These are phyloP conservation scores for Hypena proboscidalis DNA, from an alignment of 2,888 invertebrate species.

Conservation along the genomic window DNA sequence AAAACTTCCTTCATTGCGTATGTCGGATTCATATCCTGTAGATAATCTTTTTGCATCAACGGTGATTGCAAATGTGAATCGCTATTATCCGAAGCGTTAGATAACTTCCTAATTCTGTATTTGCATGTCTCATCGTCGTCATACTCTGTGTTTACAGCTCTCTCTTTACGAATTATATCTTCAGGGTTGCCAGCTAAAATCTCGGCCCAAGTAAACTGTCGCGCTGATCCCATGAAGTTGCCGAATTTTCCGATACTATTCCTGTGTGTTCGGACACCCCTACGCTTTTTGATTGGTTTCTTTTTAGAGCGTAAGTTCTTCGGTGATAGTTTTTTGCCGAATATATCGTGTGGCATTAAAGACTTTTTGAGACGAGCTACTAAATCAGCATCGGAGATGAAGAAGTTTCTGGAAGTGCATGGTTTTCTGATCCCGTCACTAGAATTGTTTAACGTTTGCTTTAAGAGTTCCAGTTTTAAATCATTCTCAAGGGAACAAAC, in stretches of 20 bases:
- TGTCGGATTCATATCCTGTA: constrained; percentile 86
- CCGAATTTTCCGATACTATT: constrained; percentile 81
- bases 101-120: constrained; percentile 76
- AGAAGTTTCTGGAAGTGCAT: constrained; percentile 77
- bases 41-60: constrained; percentile 73
- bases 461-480: constrained; percentile 73
- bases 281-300: constrained; percentile 75
- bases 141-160: constrained; percentile 50
- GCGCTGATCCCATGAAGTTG: constrained; percentile 80
- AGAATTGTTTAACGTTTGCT: constrained; percentile 73
- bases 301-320: constrained; percentile 87
- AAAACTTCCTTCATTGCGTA: constrained; percentile 90
- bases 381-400: constrained; percentile 77
- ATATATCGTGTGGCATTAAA: constrained; percentile 78
- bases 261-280: constrained; percentile 71
- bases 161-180: constrained; percentile 83
- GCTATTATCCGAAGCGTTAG: constrained; percentile 68
- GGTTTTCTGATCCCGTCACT: constrained; percentile 79
- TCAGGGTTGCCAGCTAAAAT: constrained; percentile 88
- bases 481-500: constrained; percentile 73
- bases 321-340: constrained; percentile 84
- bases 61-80: constrained; percentile 68
- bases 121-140: constrained; percentile 72
- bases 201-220: constrained; percentile 88
- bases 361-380: constrained; percentile 77